These are phyloP conservation scores for Malurus elegans DNA, from an alignment of 2,113 vertebrate species.

Conservation along the genomic window DNA sequence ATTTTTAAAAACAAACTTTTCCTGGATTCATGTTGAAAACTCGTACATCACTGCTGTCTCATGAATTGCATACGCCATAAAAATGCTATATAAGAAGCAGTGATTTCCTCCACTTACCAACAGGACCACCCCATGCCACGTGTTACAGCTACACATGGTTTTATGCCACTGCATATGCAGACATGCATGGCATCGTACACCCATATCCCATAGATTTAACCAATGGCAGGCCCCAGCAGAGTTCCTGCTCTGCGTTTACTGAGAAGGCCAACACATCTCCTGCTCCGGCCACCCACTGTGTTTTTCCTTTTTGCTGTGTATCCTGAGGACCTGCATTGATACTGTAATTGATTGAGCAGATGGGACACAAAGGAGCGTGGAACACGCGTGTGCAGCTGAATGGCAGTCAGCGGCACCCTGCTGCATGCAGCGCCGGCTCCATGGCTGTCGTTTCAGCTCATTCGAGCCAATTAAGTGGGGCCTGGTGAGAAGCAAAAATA, in stretches of 20 bases:
- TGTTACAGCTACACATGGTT: not conserved
- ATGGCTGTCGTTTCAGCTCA: not conserved
- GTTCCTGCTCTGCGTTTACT: not conserved
- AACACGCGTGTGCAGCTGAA: not conserved
- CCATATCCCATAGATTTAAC: not conserved
- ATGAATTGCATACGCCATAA: not conserved
- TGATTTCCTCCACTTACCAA: not conserved
- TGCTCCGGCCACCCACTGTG: not conserved
- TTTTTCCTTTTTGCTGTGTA: conserved; percentile 16
- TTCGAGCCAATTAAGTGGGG: not conserved
- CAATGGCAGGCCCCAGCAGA: not conserved
- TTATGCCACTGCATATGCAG: fast-evolving
- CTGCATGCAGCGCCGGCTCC: not conserved
- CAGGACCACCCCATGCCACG: not conserved
- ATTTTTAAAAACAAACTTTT: not conserved
- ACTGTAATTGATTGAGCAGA: not conserved
- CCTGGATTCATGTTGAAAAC: not conserved
- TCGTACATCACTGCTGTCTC: not conserved
- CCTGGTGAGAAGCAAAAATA: not conserved
- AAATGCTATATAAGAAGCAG: not conserved
- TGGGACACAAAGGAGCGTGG: not conserved
- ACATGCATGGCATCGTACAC: not conserved
- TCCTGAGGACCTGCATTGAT: conserved; percentile 24
- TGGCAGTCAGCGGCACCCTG: not conserved
- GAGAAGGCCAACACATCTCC: not conserved